Conservation (phyloP, 2,797 vertebrate species). For the Gadopsis marmoratus region DNA sequence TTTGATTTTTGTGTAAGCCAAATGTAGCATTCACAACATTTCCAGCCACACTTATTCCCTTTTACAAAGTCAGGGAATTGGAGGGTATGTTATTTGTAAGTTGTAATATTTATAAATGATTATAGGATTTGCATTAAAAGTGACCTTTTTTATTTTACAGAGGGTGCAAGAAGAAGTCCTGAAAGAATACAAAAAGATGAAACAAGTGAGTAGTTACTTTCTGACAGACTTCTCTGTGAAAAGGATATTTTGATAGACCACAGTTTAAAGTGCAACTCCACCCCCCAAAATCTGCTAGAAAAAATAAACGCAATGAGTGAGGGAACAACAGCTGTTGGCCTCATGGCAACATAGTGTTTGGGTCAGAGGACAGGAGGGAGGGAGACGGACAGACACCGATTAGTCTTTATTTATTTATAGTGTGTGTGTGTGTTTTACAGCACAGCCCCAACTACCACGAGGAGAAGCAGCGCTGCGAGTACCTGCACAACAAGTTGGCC, state of each 20-base stretch:
- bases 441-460: conserved; percentile 90
- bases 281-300: no score
- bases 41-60: not conserved
- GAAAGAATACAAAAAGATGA: conserved; percentile 92
- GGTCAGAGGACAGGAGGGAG: no score
- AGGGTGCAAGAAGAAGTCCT: conserved; percentile 90
- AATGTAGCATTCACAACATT: not conserved
- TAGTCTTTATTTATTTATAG: no score
- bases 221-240: not conserved
- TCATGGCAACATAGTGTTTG: no score
- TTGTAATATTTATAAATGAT: not conserved
- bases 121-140: not conserved
- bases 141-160: conserved; percentile 71
- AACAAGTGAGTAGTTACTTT: conserved; percentile 83
- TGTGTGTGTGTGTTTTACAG: conserved; percentile 66
- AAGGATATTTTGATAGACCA: not conserved
- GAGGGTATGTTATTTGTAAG: not conserved
- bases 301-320: no score
- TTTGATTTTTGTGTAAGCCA: not conserved
- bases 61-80: not conserved
- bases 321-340: no score
- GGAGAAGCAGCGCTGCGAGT: conserved; percentile 91
- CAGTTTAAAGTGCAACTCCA: no score
- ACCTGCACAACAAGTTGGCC: conserved; percentile 94
- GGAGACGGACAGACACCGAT: no score